Evolutionary conservation across 2,797 vertebrate genomes (phyloP).

Genomic region (Epinephelus awoara): DNA sequence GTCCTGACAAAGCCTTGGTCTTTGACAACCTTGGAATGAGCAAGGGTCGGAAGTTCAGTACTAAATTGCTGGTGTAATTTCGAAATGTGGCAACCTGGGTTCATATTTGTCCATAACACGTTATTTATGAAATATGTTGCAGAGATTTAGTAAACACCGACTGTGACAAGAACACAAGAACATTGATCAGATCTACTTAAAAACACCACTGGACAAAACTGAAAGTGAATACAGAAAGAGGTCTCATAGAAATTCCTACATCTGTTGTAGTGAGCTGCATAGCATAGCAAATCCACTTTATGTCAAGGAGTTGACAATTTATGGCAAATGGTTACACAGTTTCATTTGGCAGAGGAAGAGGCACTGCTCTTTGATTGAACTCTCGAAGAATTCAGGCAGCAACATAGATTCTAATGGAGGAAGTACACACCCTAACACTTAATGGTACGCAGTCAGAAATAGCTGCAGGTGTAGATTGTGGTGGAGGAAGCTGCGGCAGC

Average conservation of each 20-base stretch:
- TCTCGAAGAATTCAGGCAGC: background rate
- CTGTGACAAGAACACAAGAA: background rate
- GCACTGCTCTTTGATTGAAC: background rate
- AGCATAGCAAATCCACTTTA: no score
- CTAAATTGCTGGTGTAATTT: background rate
- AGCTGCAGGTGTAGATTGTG: background rate
- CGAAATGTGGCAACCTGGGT: background rate
- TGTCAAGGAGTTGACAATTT: no score
- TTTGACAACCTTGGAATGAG: no score
- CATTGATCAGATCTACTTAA: background rate
- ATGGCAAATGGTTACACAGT: background rate
- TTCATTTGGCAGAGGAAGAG: background rate
- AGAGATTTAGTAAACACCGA: background rate
- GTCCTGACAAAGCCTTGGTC: no score
- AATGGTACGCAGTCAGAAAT: constrained; percentile 1
- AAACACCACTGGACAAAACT: background rate
- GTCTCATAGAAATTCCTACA: no score
- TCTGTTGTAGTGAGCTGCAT: no score
- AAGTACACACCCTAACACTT: background rate
- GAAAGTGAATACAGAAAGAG: constrained; percentile 9
- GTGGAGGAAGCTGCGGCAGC: background rate
- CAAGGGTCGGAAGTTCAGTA: no score
- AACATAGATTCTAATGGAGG: background rate
- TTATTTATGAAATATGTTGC: background rate
- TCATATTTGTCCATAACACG: constrained; percentile 2